A percentile compares a stretch with the other conserved stretches of the same genome.
Evolutionary conservation across 2,797 vertebrate species (phyloP).

Genomic region (Tenualosa ilisha): DNA sequence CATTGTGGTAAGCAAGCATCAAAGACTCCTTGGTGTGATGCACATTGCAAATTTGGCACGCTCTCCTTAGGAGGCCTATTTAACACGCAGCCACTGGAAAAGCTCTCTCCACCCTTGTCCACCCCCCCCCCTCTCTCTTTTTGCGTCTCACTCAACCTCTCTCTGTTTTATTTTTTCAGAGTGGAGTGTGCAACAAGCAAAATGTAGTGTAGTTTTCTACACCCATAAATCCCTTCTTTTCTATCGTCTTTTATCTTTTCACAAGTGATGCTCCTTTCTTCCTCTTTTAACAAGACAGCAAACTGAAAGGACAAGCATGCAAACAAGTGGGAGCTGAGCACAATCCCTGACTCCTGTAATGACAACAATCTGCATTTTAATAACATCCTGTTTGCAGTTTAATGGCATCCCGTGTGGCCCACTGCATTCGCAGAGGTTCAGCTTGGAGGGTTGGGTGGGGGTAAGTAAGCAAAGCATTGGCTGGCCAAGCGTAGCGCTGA

Average conservation of each 20-base stretch:
- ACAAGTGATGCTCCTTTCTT: background rate
- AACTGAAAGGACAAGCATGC: conserved; percentile 21
- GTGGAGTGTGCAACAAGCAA: background rate
- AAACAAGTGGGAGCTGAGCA: conserved; percentile 35
- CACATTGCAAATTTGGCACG: conserved; percentile 28
- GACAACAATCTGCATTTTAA: conserved; percentile 46
- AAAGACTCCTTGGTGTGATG: conserved; percentile 38
- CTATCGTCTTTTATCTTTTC: too few relatives aligned
- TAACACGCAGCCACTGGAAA: conserved; percentile 23
- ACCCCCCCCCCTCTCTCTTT: background rate
- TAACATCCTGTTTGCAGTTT: conserved; percentile 60
- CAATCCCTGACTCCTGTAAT: conserved; percentile 37
- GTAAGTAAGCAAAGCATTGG: background rate
- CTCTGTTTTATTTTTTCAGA: background rate
- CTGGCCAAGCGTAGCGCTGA: background rate
- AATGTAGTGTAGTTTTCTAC: background rate
- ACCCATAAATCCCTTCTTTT: too few relatives aligned
- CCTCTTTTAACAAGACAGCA: background rate
- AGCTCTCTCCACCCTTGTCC: conserved; percentile 32
- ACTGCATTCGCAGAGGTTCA: conserved; percentile 23
- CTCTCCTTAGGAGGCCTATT: conserved; percentile 15
- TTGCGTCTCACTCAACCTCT: background rate
- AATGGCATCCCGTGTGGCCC: conserved; percentile 54
- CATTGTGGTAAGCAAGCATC: conserved; percentile 27
- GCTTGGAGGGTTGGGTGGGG: conserved; percentile 29